Evolutionary conservation across 1,140 invertebrate genomes (phyloP).

Genomic region (Apis cerana): DNA sequence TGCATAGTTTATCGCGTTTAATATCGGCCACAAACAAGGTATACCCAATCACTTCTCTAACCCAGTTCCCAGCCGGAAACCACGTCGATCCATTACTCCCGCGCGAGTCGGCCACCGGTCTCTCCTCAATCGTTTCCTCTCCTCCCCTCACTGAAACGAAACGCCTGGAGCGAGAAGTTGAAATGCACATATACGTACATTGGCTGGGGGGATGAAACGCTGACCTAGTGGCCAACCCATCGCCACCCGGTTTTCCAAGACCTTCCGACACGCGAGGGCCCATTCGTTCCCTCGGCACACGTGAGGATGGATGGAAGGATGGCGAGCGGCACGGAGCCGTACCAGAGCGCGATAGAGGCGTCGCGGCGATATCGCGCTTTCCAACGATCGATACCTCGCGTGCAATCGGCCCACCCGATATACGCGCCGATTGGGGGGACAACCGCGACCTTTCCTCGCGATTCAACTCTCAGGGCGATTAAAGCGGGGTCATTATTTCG

Average conservation of each 20-base stretch:
- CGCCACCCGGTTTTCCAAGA: conserved; percentile 39
- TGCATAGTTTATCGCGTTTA: no score
- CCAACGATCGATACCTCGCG: conserved; percentile 19
- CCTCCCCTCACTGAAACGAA: neutral
- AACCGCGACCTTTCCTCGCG: neutral
- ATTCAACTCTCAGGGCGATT: neutral
- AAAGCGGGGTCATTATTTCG: neutral
- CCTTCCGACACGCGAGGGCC: conserved; percentile 55
- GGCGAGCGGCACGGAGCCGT: conserved; percentile 20
- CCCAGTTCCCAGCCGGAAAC: conserved; percentile 28
- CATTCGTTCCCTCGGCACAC: conserved; percentile 44
- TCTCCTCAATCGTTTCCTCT: no score
- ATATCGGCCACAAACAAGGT: neutral
- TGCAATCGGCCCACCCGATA: conserved; percentile 2
- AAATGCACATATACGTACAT: neutral
- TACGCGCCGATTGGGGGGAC: conserved; percentile 23
- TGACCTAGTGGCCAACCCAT: conserved; percentile 60
- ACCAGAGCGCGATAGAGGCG: conserved; percentile 38
- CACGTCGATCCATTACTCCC: conserved; percentile 38
- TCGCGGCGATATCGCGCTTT: conserved; percentile 29
- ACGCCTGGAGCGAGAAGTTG: no score
- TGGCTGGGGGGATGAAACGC: conserved; percentile 44
- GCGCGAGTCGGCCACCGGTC: no score
- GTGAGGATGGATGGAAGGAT: conserved; percentile 41
- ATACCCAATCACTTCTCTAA: conserved; percentile 13